Conservation (phyloP, 2,797 vertebrate species). For the Miichthys miiuy region DNA sequence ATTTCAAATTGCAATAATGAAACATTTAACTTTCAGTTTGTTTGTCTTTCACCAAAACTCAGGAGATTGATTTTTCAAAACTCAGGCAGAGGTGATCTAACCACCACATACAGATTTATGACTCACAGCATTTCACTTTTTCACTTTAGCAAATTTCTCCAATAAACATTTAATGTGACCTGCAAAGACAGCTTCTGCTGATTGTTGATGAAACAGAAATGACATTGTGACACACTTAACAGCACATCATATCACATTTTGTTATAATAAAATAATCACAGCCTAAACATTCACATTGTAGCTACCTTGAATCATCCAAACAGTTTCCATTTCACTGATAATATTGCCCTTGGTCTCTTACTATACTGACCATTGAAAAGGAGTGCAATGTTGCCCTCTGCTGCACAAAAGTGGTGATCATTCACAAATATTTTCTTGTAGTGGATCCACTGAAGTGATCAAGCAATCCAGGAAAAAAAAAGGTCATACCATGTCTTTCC, state of each 20-base stretch:
- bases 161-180: slow-evolving; percentile 1
- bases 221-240: neutral
- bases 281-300: neutral
- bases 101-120: neutral
- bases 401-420: slow-evolving; percentile 37
- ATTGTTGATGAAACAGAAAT: neutral
- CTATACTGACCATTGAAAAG: neutral
- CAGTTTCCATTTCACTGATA: neutral
- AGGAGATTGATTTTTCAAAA: neutral
- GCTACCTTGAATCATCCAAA: neutral
- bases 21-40: neutral
- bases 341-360: neutral
- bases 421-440: neutral
- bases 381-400: slow-evolving; percentile 59
- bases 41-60: neutral
- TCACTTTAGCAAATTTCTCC: neutral
- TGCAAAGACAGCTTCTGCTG: neutral
- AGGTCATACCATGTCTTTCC: neutral
- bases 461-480: neutral
- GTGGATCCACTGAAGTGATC: neutral
- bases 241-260: neutral
- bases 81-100: neutral
- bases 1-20: neutral
- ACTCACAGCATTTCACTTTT: neutral
- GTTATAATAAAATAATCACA: neutral